Conservation (phyloP, 2,113 vertebrate genomes). For the Paralichthys olivaceus region DNA sequence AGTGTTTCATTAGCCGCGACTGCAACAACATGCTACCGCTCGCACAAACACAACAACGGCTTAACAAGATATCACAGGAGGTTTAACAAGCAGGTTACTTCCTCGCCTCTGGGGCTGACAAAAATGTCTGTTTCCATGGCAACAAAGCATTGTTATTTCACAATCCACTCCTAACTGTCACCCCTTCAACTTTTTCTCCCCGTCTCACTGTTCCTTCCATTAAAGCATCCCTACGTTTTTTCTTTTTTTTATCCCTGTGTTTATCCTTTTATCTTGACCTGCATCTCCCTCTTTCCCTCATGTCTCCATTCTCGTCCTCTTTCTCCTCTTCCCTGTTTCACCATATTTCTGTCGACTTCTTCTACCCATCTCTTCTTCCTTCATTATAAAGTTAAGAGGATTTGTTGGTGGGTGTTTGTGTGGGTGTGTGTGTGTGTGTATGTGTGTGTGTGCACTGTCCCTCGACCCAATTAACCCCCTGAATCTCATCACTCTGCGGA, state of each 20-base stretch:
- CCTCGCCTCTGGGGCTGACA: constrained; percentile 64
- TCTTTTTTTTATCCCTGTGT: constrained; percentile 56
- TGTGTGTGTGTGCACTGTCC: constrained; percentile 51
- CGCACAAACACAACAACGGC: constrained; percentile 73
- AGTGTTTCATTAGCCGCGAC: constrained; percentile 63
- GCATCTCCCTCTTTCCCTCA: constrained; percentile 56
- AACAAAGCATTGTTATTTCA: constrained; percentile 73
- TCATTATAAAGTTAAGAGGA: constrained; percentile 82
- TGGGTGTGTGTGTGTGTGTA: constrained; percentile 40
- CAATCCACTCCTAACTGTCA: constrained; percentile 69
- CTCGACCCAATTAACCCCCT: constrained; percentile 78
- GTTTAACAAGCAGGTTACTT: constrained; percentile 77
- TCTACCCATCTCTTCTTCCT: constrained; percentile 57
- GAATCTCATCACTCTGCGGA: constrained; percentile 64
- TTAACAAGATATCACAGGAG: constrained; percentile 73
- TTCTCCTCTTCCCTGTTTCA: constrained; percentile 12
- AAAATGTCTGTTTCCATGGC: constrained; percentile 75
- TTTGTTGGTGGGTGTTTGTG: constrained; percentile 55
- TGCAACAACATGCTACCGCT: constrained; percentile 59
- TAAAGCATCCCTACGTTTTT: constrained; percentile 36
- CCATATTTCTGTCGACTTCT: constrained; percentile 17
- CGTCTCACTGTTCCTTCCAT: constrained; percentile 36
- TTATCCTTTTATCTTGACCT: constrained; percentile 79
- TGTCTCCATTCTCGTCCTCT: constrained; percentile 34
- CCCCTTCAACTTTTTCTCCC: constrained; percentile 61